Evolutionary conservation across 1,140 invertebrate species (phyloP), one percentile per base, ranked within the genome.

Genomic region (Triops longicaudatus): DNA sequence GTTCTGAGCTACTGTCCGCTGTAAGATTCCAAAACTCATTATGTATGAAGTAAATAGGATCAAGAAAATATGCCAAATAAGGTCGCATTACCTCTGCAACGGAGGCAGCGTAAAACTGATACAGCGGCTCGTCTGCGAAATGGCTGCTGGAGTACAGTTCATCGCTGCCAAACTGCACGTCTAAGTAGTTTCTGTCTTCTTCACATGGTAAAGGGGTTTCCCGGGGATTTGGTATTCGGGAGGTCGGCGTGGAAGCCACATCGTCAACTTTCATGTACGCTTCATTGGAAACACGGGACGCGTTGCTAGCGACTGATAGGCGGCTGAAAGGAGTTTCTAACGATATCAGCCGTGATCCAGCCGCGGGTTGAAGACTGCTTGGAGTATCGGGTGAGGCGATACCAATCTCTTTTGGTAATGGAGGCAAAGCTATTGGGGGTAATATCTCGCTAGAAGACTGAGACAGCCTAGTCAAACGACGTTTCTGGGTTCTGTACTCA

Each of bases 101-200:
- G 76, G 89, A 89, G 14, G 91, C 92, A 78, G 91, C 90, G 83
- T 96, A 96, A 84, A 95, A 95, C 82, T 96, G 94, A 83, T 96
- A 96, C 26, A 96, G 87, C 0, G 93, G 94, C 81, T 96, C 93
- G 83, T 95, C 89, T 41, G 85, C 85, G 75, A 89, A 86, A 42
- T 83, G 81, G 28, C 77, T 80, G 12, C 63, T 76, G 4, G 72
- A 73, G 50, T 77, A 77, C 73, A 77, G 14, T 74, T 76, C 78
- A 9, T 78, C 78, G 63, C 43, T 43, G 31, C 76, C 72, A 11
- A 43, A 28, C 73, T 75, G 37, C 26, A 76, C 63, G 63, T 76
- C 72, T 28, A 73, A 28, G 26, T 78, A 76, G 26, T 43, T 42
- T 26, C 74, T 31, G 11, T 42, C 72, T 17, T 78, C 75, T 12